Evolutionary conservation across 2,113 vertebrate genomes (phyloP), one percentile per base, ranked within the genome.

Genomic region (Todiramphus saurophagus): DNA sequence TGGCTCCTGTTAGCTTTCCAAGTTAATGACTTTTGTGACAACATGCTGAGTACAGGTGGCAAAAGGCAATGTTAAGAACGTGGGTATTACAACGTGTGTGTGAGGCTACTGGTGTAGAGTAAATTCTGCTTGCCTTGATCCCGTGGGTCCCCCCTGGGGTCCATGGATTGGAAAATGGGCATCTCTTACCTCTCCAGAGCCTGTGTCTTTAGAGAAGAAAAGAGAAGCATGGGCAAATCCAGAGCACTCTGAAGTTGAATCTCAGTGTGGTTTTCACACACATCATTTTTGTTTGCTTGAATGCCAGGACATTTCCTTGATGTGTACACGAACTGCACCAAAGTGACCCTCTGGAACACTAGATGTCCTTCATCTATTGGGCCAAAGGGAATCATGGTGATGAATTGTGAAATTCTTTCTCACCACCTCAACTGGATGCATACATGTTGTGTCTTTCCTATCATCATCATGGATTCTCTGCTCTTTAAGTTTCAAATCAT

Each of bases 31-130:
- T 69, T 96, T 66, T n/a, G 23, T 97, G 97, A 98, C 93, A 97
- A 85, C 97, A 97, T 96, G 97, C 98, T 97, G 98, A 97, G 97
- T 95, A 96, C 98, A 98, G 97, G 97, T 97, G 97, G 96, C 77
- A 95, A 96, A 91, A 95, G 83, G 86, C 77, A 92, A 64, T 70
- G 83, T 84, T 83, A 96, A 89, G 93, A 96, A 94, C 94, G 95
- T 70, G 82, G 35, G 53, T 92, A 87, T 91, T 97, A 79, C 4
- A 88, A 51, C 9, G 3, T 62, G 80, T 43, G 33, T 17, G 21
- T 66, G 35, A 87, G 58, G 76, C 74, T 85, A 89, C 62, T 14
- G 21, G 62, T 50, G 9, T 33, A 84, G 33, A 68, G 23, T 2
- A 91, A 90, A 85, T 81, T 44, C 23, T 33, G 7, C 9, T 77